These are phyloP conservation scores for Podarcis siculus DNA, from an alignment of 2,797 vertebrate genomes.

Conservation along the genomic window DNA sequence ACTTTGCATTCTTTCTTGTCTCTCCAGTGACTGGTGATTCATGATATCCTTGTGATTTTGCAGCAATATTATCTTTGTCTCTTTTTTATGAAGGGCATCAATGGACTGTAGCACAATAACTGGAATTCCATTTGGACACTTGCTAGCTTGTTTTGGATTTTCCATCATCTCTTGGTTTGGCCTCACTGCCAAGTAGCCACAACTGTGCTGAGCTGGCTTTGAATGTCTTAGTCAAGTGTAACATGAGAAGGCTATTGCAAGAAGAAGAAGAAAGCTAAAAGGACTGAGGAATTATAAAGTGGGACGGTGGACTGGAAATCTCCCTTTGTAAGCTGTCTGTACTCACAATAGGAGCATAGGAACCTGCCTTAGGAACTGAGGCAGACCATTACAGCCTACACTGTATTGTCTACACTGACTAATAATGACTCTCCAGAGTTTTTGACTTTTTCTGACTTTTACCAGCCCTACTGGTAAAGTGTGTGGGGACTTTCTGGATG, in stretches of 20 bases:
- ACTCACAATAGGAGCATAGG: not conserved
- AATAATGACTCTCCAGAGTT: not conserved
- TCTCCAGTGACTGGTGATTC: not conserved
- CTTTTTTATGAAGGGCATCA: not conserved
- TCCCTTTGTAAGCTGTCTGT: not conserved
- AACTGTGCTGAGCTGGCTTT: rapidly evolving
- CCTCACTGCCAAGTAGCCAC: not conserved
- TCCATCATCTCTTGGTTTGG: not conserved
- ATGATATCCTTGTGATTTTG: not conserved
- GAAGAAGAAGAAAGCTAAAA: slow-evolving; percentile 44
- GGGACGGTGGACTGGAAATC: slow-evolving; percentile 41
- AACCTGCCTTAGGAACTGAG: not conserved
- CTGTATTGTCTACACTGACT: too few relatives aligned
- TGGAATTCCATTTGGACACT: not conserved
- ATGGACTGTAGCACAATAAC: not conserved
- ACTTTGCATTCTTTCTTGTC: slow-evolving; percentile 3
- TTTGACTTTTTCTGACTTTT: not conserved
- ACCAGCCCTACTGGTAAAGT: not conserved
- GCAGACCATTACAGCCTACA: not conserved
- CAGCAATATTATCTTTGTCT: not conserved
- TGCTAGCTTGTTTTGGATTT: slow-evolving; percentile 4
- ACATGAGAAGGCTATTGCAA: slow-evolving; percentile 27
- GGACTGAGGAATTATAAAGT: slow-evolving; percentile 50
- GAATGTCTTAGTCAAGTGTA: slow-evolving; percentile 7
- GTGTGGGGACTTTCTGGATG: not conserved